Base-by-base conservation (phyloP, 2,113 vertebrate species). In the Eonycteris spelaea region DNA sequence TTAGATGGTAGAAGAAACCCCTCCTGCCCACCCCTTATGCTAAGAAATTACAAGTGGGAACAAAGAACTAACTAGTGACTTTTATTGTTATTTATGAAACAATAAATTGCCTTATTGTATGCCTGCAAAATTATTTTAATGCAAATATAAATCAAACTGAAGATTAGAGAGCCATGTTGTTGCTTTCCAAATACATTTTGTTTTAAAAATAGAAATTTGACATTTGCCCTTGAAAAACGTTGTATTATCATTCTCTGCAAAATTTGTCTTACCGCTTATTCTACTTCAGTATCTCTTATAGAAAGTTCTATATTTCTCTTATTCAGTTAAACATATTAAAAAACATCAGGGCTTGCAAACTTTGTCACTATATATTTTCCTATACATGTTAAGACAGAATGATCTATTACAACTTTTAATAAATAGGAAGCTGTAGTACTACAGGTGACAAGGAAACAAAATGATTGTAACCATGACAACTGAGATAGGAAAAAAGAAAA, bases 151-250 rank as follows among this genome's bases (percentile, higher is more conserved):
- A 63, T 43, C n/a, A 55, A 38, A 96, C 26, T 55, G 79, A 86
- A 93, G 10, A 48, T 92, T 38, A 85, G 48, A 67, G 86, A 30
- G 38, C 8, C 45, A 24, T 24, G 0, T 53, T 55, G 40, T 33
- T 24, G 11, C n/a, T 75, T 97, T 85, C 57, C 33, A 87, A 95
- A 95, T 59, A 63, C n/a, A 67, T 83, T 96, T 95, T 95, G 19
- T 79, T 48, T 73, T 90, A 48, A 91, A 61, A 85, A 63, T 40
- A 73, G 9, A 77, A 95, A 83, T 71, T 83, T 91, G 73, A 73
- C 61, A 65, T 86, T 74, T 95, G 28, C 4, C 24, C 24, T 70
- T 70, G 24, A 83, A 85, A 7, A 61, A 6, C 16, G 74, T 48
- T 91, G 24, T 45, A 1, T 24, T 87, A 8, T 63, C 4, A 35